These are phyloP conservation scores for Lochmaea capreae DNA, from an alignment of 2,888 invertebrate species.

Conservation along the genomic window DNA sequence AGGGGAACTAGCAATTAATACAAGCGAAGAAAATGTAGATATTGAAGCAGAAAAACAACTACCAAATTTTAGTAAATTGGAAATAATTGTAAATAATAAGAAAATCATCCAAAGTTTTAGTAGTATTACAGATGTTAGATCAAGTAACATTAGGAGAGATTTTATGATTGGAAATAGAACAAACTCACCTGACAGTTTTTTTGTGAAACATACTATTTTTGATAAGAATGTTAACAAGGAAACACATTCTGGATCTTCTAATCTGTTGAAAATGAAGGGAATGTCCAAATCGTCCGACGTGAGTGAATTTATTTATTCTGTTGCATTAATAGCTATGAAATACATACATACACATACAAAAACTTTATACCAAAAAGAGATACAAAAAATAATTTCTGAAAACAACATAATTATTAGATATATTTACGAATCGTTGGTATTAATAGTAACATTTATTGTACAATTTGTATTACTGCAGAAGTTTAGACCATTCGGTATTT, in stretches of 20 bases:
- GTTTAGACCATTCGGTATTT: too few species aligned
- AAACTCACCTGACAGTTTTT: neutral
- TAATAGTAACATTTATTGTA: too few species aligned
- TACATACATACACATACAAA: too few species aligned
- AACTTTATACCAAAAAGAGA: too few species aligned
- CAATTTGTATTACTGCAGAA: too few species aligned
- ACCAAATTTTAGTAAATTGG: neutral
- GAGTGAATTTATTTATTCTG: slow-evolving; percentile 19
- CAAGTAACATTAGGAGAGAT: neutral
- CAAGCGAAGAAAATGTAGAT: neutral
- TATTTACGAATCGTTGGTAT: too few species aligned
- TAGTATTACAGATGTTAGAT: neutral
- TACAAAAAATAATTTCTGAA: too few species aligned
- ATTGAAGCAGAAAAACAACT: neutral
- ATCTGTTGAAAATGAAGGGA: slow-evolving; percentile 31
- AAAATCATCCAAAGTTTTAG: neutral
- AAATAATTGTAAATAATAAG: slow-evolving; percentile 1
- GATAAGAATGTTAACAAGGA: slow-evolving; percentile 5
- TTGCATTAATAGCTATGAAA: neutral
- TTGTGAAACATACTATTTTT: neutral
- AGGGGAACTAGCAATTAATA: neutral
- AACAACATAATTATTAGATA: too few species aligned
- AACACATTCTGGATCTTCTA: slow-evolving; percentile 17
- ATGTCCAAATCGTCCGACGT: slow-evolving; percentile 37
- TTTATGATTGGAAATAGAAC: neutral